A percentile compares a stretch with the other conserved stretches of the same genome.
Evolutionary conservation across 1,140 invertebrate genomes (phyloP).

Genomic region (Rhagoletis zephyria): DNA sequence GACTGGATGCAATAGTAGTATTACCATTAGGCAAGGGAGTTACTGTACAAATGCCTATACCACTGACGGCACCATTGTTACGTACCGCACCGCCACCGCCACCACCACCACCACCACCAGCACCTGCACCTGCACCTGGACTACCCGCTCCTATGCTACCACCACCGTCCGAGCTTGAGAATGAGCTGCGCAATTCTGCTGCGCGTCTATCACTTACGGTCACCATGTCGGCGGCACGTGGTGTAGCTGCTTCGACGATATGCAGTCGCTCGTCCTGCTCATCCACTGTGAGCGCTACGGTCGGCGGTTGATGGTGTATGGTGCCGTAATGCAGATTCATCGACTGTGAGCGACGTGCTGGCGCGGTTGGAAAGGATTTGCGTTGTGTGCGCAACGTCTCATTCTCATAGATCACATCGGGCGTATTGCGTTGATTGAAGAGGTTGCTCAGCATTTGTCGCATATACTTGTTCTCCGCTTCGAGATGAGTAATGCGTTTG

Average conservation of each 20-base stretch:
- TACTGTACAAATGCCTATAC: slow-evolving; percentile 43
- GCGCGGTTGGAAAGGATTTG: slow-evolving; percentile 62
- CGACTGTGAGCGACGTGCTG: slow-evolving; percentile 62
- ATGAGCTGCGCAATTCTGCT: slow-evolving; percentile 63
- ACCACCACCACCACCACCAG: slow-evolving; percentile 41
- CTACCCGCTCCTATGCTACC: slow-evolving; percentile 52
- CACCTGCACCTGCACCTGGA: slow-evolving; percentile 60
- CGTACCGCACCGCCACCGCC: neutral
- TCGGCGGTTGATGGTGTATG: slow-evolving; percentile 62
- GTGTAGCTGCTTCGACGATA: slow-evolving; percentile 50
- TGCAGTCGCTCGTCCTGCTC: slow-evolving; percentile 63
- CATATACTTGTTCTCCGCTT: slow-evolving; percentile 71
- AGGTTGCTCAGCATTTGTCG: slow-evolving; percentile 66
- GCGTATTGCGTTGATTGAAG: slow-evolving; percentile 65
- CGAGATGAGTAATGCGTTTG: slow-evolving; percentile 67
- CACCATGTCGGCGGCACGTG: slow-evolving; percentile 55
- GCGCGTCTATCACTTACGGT: slow-evolving; percentile 37
- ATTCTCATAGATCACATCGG: slow-evolving; percentile 71
- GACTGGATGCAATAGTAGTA: neutral
- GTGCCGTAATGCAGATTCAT: slow-evolving; percentile 70
- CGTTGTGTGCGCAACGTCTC: slow-evolving; percentile 62
- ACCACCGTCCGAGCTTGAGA: slow-evolving; percentile 66
- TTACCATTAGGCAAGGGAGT: slow-evolving; percentile 58
- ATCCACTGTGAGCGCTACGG: slow-evolving; percentile 62
- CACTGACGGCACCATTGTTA: neutral